Evolutionary conservation across 2,113 vertebrate species (phyloP), one percentile per base, ranked within the genome.

Genomic region (Pandion haliaetus): DNA sequence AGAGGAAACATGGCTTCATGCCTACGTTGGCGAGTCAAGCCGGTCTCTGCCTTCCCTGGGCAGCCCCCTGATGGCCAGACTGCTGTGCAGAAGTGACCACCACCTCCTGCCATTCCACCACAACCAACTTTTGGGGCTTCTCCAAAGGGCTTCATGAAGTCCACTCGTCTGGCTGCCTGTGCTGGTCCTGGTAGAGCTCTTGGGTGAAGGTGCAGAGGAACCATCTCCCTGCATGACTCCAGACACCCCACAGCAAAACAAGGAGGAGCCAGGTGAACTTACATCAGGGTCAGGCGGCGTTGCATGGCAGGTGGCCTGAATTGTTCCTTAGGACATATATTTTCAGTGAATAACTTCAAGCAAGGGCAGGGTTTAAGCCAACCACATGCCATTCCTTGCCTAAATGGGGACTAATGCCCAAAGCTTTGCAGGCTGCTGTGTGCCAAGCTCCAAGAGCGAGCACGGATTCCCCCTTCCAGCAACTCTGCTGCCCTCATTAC

Each of bases 1-100:
- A 6, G 17, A 40, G 29, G 12, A n/a, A 24, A 40, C 0, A 0
- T 57, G n/a, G 11, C 17, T 47, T 61, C 38, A 12, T 0, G 2
- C 5, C 55, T 6, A 9, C 1, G 5, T 12, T 61, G 26, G 31
- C 2, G 1, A 36, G 36, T 19, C 3, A 1, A 50, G 24, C 16
- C 1, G 1, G 54, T 52, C 63, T 61, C 45, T 36, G 17, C 72
- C 36, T 49, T 40, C 52, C 71, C 52, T 25, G 24, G 50, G 58
- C 23, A 55, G 16, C 13, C 20, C 58, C 72, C 28, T 19, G 34
- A 15, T 29, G 50, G 29, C 34, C 24, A 66, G 38, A 45, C 25
- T 44, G 42, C 61, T 26, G 28, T 15, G 83, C 18, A 47, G 38
- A 42, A 42, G 54, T 36, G 62, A 77, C 31, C 36, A 14, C 2